Conservation (phyloP, 2,797 vertebrate species). For the Acipenser ruthenus region DNA sequence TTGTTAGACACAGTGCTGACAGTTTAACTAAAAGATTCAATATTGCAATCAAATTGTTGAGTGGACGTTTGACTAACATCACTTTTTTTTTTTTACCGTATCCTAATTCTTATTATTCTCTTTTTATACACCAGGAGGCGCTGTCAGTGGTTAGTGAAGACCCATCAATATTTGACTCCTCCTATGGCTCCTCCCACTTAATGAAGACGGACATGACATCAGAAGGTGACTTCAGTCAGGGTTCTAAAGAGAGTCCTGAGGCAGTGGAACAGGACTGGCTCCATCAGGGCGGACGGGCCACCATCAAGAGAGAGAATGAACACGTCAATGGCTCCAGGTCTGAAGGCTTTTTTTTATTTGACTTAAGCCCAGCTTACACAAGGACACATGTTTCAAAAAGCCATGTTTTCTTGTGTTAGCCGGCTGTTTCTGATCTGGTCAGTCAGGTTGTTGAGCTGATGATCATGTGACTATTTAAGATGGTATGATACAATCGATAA, state of each 20-base stretch:
- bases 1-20: no score
- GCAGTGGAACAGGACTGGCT: slow-evolving; percentile 57
- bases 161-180: slow-evolving; percentile 63
- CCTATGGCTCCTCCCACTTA: slow-evolving; percentile 54
- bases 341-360: slow-evolving; percentile 15
- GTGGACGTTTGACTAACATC: no score
- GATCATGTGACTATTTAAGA: no score
- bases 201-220: slow-evolving; percentile 66
- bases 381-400: no score
- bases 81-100: no score
- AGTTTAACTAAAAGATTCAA: no score
- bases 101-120: no score
- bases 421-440: no score
- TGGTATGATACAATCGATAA: no score
- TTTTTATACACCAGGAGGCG: slow-evolving; percentile 51
- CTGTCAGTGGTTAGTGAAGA: slow-evolving; percentile 73
- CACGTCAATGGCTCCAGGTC: slow-evolving; percentile 71
- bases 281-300: slow-evolving; percentile 31
- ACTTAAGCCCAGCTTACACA: no score
- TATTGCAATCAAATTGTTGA: no score
- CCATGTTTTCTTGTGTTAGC: no score
- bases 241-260: slow-evolving; percentile 54
- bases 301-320: slow-evolving; percentile 54
- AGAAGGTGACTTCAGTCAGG: slow-evolving; percentile 47
- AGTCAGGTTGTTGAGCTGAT: neutral